Base-by-base conservation (phyloP, 1,140 invertebrate species). In the Heliconius melpomene region DNA sequence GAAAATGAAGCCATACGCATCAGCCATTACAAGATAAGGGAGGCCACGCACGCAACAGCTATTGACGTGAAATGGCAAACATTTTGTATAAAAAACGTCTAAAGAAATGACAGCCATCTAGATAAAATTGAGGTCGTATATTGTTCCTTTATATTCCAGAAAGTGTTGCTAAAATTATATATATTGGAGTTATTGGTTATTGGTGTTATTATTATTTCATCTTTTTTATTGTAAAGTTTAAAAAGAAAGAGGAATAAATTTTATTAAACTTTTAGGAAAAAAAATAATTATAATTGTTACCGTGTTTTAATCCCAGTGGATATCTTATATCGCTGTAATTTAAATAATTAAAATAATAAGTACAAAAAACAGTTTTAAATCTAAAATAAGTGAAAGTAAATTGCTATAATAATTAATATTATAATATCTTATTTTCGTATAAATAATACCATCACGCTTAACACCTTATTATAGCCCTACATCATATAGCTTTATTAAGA, bases 41-140 rank as follows among this genome's bases (percentile, higher is more conserved):
- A 79, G 77, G 78, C 77, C 75, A 77, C 71, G 79, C 82, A 81
- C 74, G 77, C 78, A 73, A 77, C 66, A 82, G 76, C 79, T 84
- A 79, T 82, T 82, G 77, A 75, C 75, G 72, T 78, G 75, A 84
- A 66, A 66, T 66, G 60, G 60, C 60, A 29, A 66, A 66, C 60
- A 66, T 66, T 66, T 66, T 66, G 60, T 66, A 66, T 66, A 66
- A 66, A 66, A 66, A 66, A 66, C 26, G 23, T 66, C 60, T 66
- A 29, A 66, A 66, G 60, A 16, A 66, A 66, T 66, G 26, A 66
- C 60, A 66, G 16, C 26, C 60, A 66, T 66, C 26, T 66, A 66
- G 60, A 66, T 29, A 66, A 66, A 66, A 66, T 66, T 66, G 60
- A 66, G 26, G 26, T 66, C 60, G 60, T 29, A 2, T 66, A 29